These are phyloP conservation scores for Acanthornis magna DNA, from an alignment of 2,797 vertebrate genomes.

Conservation along the genomic window DNA sequence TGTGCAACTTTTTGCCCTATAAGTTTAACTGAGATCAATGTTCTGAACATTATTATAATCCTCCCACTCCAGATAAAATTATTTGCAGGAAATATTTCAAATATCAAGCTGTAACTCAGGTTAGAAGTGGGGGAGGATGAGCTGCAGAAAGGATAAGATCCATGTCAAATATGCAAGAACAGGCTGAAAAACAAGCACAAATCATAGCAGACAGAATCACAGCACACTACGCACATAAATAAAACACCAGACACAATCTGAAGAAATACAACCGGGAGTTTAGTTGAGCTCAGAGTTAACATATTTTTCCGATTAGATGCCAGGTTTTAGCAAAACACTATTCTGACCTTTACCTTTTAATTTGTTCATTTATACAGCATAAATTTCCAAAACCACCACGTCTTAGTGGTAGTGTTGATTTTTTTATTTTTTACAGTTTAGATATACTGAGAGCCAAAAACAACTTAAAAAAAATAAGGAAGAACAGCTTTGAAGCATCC, in stretches of 20 bases:
- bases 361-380: background rate
- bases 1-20: background rate
- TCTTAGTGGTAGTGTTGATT: background rate
- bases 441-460: background rate
- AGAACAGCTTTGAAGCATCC: background rate
- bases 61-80: constrained; percentile 21
- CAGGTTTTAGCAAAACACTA: background rate
- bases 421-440: background rate
- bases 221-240: constrained; percentile 45
- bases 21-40: constrained; percentile 3
- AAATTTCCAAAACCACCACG: background rate
- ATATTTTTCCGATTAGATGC: constrained; percentile 9
- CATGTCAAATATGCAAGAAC: constrained; percentile 33
- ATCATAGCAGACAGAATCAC: constrained; percentile 16
- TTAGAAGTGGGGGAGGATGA: constrained; percentile 2
- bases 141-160: background rate
- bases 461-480: background rate
- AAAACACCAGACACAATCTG: constrained; percentile 3
- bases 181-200: constrained; percentile 50
- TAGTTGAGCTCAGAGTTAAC: background rate
- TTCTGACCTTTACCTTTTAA: constrained; percentile 19
- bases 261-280: constrained; percentile 24
- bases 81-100: constrained; percentile 43
- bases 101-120: constrained; percentile 22
- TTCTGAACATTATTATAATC: constrained; percentile 8